These are phyloP conservation scores for Rhinolophus ferrumequinum DNA, from an alignment of 2,113 vertebrate species.

Conservation along the genomic window DNA sequence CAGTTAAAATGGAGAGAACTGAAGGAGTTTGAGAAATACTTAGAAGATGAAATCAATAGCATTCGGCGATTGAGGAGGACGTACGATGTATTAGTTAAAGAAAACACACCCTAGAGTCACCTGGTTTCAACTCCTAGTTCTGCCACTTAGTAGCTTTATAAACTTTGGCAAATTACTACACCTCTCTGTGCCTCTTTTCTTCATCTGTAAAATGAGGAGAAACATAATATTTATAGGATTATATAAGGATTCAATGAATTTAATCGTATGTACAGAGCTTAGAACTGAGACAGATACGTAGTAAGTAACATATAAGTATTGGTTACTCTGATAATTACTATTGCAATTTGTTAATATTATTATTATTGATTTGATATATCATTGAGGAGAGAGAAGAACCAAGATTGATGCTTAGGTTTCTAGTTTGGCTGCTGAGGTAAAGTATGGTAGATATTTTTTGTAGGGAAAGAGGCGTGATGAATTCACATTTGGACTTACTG, in stretches of 20 bases:
- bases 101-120: background rate
- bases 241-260: conserved; percentile 11
- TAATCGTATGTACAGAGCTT: background rate
- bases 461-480: background rate
- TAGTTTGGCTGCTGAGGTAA: background rate
- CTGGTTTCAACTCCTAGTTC: background rate
- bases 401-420: background rate
- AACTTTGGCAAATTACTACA: background rate
- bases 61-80: background rate
- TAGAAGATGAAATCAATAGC: background rate
- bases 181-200: background rate
- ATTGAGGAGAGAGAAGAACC: background rate
- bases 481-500: background rate
- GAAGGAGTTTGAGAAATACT: background rate
- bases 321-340: background rate
- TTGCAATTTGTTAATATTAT: background rate
- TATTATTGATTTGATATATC: background rate
- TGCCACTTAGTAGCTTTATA: background rate
- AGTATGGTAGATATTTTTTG: background rate
- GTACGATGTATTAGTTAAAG: background rate
- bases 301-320: background rate
- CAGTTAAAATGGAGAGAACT: background rate
- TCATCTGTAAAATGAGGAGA: background rate
- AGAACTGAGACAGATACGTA: background rate
- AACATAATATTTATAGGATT: background rate